Conservation (phyloP, 2,797 vertebrate genomes). For the Falco biarmicus region DNA sequence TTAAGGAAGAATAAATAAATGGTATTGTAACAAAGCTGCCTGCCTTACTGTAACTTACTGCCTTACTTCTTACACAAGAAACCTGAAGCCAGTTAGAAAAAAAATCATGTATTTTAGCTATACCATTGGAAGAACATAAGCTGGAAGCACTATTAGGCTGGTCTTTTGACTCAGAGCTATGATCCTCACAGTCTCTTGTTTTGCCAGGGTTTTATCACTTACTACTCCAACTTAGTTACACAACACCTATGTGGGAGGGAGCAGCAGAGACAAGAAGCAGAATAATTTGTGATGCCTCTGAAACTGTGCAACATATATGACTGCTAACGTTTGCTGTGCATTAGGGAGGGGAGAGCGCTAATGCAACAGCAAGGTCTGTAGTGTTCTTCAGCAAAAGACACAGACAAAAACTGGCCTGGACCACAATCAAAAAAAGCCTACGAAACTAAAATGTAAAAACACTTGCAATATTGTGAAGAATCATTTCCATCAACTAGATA, state of each 20-base stretch:
- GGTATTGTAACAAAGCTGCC: not conserved
- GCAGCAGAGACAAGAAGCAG: not conserved
- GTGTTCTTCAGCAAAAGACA: not conserved
- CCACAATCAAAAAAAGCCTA: not conserved
- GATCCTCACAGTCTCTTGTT: not conserved
- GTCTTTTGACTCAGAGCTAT: not conserved
- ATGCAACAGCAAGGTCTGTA: not conserved
- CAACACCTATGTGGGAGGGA: not conserved
- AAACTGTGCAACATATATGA: accelerated
- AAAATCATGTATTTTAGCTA: not conserved
- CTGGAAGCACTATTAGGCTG: not conserved
- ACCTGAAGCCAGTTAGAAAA: not conserved
- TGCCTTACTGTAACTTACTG: too few relatives aligned
- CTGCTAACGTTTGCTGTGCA: not conserved
- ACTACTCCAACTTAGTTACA: not conserved
- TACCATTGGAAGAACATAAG: not conserved
- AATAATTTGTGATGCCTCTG: not conserved
- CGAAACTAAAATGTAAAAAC: not conserved
- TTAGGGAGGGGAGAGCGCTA: not conserved
- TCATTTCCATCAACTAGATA: not conserved
- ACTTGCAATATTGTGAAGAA: not conserved
- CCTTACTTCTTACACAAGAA: not conserved
- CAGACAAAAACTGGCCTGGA: not conserved
- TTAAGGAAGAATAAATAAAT: not conserved
- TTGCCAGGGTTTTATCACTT: not conserved